phyloP scores from a whole-genome alignment of 2,888 invertebrate genomes.

The Parnassius apollo region DNA sequence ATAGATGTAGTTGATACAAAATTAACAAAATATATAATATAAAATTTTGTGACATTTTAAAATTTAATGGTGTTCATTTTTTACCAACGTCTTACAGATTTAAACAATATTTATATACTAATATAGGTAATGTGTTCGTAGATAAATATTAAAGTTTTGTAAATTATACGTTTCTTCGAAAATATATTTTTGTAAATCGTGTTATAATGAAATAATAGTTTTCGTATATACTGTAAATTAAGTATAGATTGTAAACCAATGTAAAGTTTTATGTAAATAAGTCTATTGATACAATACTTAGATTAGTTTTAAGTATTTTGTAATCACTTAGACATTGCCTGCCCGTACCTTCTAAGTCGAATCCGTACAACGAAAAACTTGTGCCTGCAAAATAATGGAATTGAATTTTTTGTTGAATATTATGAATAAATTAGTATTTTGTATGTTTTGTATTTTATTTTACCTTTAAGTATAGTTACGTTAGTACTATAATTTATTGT shows the following conservation, averaged over 20 bases:
- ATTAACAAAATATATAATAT: no score
- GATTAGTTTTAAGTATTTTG: constrained; percentile 6
- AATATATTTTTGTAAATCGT: constrained; percentile 30
- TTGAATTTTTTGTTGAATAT: constrained; percentile 22
- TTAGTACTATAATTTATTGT: no score
- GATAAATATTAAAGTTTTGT: constrained; percentile 8
- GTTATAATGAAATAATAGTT: constrained; percentile 24
- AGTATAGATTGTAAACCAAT: constrained; percentile 2
- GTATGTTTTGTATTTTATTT: constrained; percentile 9
- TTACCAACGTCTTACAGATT: no score
- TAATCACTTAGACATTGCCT: not conserved
- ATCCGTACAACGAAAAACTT: constrained; percentile 36
- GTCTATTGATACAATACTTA: constrained; percentile 9
- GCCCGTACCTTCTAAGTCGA: not conserved
- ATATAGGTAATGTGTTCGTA: no score
- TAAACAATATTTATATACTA: no score
- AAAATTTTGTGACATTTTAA: no score
- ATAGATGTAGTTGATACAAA: no score
- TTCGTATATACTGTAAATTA: constrained; percentile 13
- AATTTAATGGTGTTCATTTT: no score
- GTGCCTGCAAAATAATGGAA: constrained; percentile 34
- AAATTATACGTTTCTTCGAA: constrained; percentile 5
- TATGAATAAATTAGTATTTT: constrained; percentile 19
- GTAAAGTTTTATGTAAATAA: constrained; percentile 15
- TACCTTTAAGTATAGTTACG: not conserved